Evolutionary conservation across 1,140 invertebrate genomes (phyloP).

Genomic region (Doryteuthis pealeii): DNA sequence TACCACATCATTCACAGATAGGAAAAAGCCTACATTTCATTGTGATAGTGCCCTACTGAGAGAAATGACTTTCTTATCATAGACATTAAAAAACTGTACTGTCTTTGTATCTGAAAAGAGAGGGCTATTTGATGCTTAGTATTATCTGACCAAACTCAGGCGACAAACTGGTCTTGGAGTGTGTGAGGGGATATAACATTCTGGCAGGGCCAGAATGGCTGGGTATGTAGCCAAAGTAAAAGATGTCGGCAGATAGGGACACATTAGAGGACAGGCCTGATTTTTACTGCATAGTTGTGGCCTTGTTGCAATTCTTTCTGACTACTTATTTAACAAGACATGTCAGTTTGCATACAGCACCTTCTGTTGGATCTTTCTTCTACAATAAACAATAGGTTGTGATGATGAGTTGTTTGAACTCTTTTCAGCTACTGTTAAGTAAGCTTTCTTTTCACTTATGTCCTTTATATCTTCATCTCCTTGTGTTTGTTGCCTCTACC

Average conservation of each 20-base stretch:
- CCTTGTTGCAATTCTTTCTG: neutral
- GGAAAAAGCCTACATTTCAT: neutral
- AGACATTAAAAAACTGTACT: constrained; percentile 8
- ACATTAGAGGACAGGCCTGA: neutral
- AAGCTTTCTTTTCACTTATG: neutral
- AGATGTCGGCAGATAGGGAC: neutral
- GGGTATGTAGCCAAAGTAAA: neutral
- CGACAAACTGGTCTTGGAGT: neutral
- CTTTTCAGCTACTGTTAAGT: neutral
- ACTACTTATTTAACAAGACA: neutral
- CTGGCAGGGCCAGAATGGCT: neutral
- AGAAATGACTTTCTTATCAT: constrained; percentile 9
- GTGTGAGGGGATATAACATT: neutral
- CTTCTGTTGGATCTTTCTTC: neutral
- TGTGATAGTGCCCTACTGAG: constrained; percentile 2
- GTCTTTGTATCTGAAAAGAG: constrained; percentile 3
- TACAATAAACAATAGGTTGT: neutral
- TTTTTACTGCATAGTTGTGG: neutral
- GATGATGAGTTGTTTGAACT: neutral
- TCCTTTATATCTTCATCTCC: too few species aligned
- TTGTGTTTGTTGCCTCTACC: too few species aligned
- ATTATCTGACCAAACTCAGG: constrained; percentile 4
- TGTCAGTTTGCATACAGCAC: neutral
- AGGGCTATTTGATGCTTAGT: constrained; percentile 7
- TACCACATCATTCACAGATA: neutral